Evolutionary conservation across 2,888 invertebrate genomes (phyloP).

Genomic region (Oligia strigilis): DNA sequence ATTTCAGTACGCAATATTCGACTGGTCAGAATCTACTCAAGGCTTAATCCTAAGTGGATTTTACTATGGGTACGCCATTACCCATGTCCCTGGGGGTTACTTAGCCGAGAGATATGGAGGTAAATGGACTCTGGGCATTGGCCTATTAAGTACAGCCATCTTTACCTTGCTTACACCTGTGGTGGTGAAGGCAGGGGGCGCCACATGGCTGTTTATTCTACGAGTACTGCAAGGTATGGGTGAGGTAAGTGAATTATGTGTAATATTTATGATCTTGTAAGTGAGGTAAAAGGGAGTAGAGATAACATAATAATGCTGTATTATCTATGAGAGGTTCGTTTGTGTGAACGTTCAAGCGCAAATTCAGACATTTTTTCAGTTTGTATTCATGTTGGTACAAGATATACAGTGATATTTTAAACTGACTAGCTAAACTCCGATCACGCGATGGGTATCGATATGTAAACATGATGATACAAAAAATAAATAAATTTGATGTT

Average conservation of each 20-base stretch:
- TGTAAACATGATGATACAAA: not conserved
- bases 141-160: slow-evolving; percentile 95
- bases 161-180: slow-evolving; percentile 95
- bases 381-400: not conserved
- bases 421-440: no score
- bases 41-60: slow-evolving; percentile 95
- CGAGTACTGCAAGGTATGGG: slow-evolving; percentile 94
- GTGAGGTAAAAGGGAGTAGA: not conserved
- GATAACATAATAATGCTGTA: no score
- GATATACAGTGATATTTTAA: not conserved
- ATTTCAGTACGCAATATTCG: slow-evolving; percentile 89
- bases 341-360: not conserved
- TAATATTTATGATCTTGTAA: slow-evolving; percentile 20
- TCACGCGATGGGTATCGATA: not conserved
- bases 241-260: slow-evolving; percentile 88
- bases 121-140: slow-evolving; percentile 95
- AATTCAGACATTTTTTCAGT: not conserved
- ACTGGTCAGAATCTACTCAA: slow-evolving; percentile 94
- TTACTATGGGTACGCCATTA: slow-evolving; percentile 96
- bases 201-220: slow-evolving; percentile 90
- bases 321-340: not conserved
- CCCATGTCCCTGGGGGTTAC: slow-evolving; percentile 96
- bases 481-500: no score
- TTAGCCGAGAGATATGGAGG: slow-evolving; percentile 96
- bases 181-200: slow-evolving; percentile 91